Conservation (phyloP, 23 tunicate species). For the Halocynthia aurantium region DNA sequence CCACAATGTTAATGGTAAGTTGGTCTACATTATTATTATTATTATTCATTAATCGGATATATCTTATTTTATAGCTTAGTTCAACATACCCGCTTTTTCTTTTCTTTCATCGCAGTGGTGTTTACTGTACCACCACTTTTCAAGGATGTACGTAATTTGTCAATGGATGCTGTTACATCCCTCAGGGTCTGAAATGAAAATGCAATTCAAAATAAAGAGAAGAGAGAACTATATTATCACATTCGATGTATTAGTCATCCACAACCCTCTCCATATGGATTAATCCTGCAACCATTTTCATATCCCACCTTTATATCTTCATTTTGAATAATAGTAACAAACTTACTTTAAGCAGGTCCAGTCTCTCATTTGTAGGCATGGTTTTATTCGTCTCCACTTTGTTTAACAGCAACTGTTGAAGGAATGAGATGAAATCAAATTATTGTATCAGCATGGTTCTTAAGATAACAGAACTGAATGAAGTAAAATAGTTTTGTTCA, state of each 20-base stretch:
- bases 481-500: no score
- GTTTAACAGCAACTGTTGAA: constrained; percentile 37
- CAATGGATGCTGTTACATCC: constrained; percentile 59
- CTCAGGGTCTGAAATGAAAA: constrained; percentile 38
- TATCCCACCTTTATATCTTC: no score
- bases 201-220: neutral
- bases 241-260: no score
- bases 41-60: no score
- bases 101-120: constrained; percentile 35
- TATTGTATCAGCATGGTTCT: neutral
- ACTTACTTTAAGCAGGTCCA: constrained; percentile 42
- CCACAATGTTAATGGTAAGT: no score
- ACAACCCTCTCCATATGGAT: no score
- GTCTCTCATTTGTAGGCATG: constrained; percentile 55
- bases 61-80: no score
- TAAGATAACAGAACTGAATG: neutral
- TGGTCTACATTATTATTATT: no score
- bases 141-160: constrained; percentile 42
- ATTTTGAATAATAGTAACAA: neutral
- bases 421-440: neutral
- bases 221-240: no score
- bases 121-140: constrained; percentile 10
- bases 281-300: no score
- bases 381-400: constrained; percentile 42
- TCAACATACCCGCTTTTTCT: neutral